Conservation (phyloP, 2,888 invertebrate genomes). For the Agrotis puta region DNA sequence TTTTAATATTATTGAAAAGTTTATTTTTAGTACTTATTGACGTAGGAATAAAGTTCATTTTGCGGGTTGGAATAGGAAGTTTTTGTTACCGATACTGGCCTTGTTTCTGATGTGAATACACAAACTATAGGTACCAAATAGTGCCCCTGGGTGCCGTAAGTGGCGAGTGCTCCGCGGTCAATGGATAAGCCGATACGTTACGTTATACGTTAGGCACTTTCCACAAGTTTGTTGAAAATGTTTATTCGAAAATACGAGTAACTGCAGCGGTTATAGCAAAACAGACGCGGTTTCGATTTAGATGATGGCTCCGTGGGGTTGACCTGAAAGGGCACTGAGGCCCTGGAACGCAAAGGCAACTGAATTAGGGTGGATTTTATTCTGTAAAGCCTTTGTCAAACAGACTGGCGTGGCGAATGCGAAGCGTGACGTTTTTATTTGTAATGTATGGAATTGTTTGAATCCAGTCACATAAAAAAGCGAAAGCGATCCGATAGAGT, state of each 20-base stretch:
- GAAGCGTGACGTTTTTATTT: too few species aligned
- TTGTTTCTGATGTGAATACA: slow-evolving; percentile 26
- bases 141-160: slow-evolving; percentile 25
- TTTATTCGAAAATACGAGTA: slow-evolving; percentile 21
- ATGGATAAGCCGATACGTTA: slow-evolving; percentile 33
- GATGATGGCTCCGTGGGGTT: too few species aligned
- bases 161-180: slow-evolving; percentile 23
- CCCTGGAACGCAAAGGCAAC: too few species aligned
- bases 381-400: too few species aligned
- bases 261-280: background rate
- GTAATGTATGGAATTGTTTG: too few species aligned
- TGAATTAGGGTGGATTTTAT: too few species aligned
- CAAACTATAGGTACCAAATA: slow-evolving; percentile 23
- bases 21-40: slow-evolving; percentile 8
- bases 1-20: slow-evolving; percentile 26
- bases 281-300: too few species aligned
- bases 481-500: too few species aligned
- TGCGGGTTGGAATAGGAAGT: background rate
- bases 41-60: slow-evolving; percentile 14
- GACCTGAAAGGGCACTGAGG: too few species aligned
- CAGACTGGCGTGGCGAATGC: too few species aligned
- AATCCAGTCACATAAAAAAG: too few species aligned
- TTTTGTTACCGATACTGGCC: slow-evolving; percentile 6
- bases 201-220: slow-evolving; percentile 10
- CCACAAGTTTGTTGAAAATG: slow-evolving; percentile 8